These are phyloP conservation scores for Seriola dumerili DNA, from an alignment of 2,113 vertebrate species.

Conservation along the genomic window DNA sequence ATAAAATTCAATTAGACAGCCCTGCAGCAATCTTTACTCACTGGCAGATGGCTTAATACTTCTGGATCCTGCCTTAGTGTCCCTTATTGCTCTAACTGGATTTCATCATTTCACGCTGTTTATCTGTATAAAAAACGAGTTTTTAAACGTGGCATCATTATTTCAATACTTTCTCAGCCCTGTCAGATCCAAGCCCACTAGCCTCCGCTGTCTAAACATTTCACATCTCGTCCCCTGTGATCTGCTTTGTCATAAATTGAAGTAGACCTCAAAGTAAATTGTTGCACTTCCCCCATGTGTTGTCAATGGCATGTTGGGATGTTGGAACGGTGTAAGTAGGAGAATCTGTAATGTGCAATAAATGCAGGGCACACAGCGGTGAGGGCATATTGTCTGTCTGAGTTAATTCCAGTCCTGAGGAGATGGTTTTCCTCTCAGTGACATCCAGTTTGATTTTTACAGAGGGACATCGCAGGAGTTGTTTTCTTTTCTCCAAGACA, in stretches of 20 bases:
- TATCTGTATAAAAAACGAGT: constrained; percentile 50
- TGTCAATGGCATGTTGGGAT: constrained; percentile 47
- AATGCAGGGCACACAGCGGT: constrained; percentile 53
- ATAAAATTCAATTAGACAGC: constrained; percentile 78
- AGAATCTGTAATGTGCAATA: constrained; percentile 59
- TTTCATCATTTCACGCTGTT: constrained; percentile 73
- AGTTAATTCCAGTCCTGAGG: constrained; percentile 65
- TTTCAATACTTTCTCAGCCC: constrained; percentile 67
- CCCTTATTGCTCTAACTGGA: constrained; percentile 75
- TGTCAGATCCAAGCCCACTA: constrained; percentile 69
- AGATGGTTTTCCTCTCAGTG: constrained; percentile 64
- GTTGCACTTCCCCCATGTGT: constrained; percentile 40
- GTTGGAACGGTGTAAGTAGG: constrained; percentile 37
- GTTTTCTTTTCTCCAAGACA: constrained; percentile 37
- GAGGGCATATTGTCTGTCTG: constrained; percentile 62
- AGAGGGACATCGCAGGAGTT: constrained; percentile 39
- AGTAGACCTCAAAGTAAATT: constrained; percentile 67
- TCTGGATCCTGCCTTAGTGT: constrained; percentile 57
- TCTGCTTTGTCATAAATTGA: constrained; percentile 63
- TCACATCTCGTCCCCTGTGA: constrained; percentile 60
- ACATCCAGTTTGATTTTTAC: constrained; percentile 63
- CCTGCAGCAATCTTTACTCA: constrained; percentile 69
- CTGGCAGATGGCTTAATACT: constrained; percentile 76
- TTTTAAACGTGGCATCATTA: constrained; percentile 69
- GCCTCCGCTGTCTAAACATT: constrained; percentile 67